These are phyloP conservation scores for Corythucha ciliata DNA, from an alignment of 2,888 invertebrate species.

Conservation along the genomic window DNA sequence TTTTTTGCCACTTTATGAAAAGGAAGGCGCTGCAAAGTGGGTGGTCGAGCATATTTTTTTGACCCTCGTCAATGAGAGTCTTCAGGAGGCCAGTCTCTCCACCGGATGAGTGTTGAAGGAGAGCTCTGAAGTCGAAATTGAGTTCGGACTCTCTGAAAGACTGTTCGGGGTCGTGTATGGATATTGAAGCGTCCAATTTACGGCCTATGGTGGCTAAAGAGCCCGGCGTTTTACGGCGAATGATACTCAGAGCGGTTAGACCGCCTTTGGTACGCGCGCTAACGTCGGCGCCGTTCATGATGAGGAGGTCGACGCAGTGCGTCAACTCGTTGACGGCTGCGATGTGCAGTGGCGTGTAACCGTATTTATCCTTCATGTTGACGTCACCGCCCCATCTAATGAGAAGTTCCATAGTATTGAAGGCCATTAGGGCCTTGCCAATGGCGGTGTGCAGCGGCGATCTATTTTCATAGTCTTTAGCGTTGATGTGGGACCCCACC, in stretches of 20 bases:
- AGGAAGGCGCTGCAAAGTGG: slow-evolving; percentile 80
- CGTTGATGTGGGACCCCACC: slow-evolving; percentile 67
- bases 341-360: slow-evolving; percentile 74
- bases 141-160: slow-evolving; percentile 71
- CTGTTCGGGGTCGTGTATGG: slow-evolving; percentile 43
- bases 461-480: slow-evolving; percentile 68
- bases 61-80: slow-evolving; percentile 79
- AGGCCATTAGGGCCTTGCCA: slow-evolving; percentile 70
- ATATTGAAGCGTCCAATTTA: slow-evolving; percentile 68
- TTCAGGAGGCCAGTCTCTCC: slow-evolving; percentile 78
- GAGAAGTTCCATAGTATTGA: slow-evolving; percentile 65
- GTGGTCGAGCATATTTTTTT: slow-evolving; percentile 76
- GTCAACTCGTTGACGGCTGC: slow-evolving; percentile 77
- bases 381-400: slow-evolving; percentile 73
- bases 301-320: slow-evolving; percentile 72
- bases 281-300: slow-evolving; percentile 80
- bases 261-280: slow-evolving; percentile 80
- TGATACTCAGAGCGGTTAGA: slow-evolving; percentile 74
- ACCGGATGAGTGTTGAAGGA: slow-evolving; percentile 71
- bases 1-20: slow-evolving; percentile 83
- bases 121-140: slow-evolving; percentile 70
- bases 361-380: slow-evolving; percentile 74
- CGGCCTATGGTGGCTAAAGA: slow-evolving; percentile 73
- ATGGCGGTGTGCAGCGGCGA: slow-evolving; percentile 76
- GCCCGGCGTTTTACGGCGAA: slow-evolving; percentile 76